These are phyloP conservation scores for Labeo rohita DNA, from an alignment of 2,113 vertebrate species.

Conservation along the genomic window DNA sequence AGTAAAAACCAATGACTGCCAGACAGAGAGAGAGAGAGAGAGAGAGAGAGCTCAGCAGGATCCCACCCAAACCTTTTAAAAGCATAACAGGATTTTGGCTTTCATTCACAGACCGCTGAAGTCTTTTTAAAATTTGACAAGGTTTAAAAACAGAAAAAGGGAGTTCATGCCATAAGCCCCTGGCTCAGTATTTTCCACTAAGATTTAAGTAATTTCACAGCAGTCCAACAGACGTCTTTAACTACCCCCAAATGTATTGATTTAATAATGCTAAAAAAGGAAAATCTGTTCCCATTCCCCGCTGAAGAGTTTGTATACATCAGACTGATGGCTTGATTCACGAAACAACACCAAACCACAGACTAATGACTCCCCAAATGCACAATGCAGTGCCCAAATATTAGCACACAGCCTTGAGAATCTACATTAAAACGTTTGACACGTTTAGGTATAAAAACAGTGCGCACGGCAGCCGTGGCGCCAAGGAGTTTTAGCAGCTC, in stretches of 20 bases:
- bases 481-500: conserved; percentile 12
- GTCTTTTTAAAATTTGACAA: conserved; percentile 54
- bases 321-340: not conserved
- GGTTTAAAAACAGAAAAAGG: conserved; percentile 38
- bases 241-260: conserved; percentile 41
- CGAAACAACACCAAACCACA: conserved; percentile 5
- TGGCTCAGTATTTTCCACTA: conserved; percentile 50
- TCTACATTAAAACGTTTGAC: not conserved
- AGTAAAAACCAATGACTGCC: conserved; percentile 28
- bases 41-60: conserved; percentile 43
- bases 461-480: not conserved
- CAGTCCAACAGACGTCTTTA: conserved; percentile 43
- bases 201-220: conserved; percentile 49
- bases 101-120: conserved; percentile 47
- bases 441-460: conserved; percentile 14
- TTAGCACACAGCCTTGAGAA: not conserved
- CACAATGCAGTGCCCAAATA: conserved; percentile 10
- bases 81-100: conserved; percentile 60
- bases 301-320: conserved; percentile 25
- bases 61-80: conserved; percentile 50
- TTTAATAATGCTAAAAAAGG: conserved; percentile 41
- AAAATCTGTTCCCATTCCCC: not conserved
- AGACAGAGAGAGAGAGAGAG: not conserved
- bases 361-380: conserved; percentile 7
- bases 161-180: not conserved